Evolutionary conservation across 2,113 vertebrate genomes (phyloP).

Genomic region (Mormyrus lacerda): DNA sequence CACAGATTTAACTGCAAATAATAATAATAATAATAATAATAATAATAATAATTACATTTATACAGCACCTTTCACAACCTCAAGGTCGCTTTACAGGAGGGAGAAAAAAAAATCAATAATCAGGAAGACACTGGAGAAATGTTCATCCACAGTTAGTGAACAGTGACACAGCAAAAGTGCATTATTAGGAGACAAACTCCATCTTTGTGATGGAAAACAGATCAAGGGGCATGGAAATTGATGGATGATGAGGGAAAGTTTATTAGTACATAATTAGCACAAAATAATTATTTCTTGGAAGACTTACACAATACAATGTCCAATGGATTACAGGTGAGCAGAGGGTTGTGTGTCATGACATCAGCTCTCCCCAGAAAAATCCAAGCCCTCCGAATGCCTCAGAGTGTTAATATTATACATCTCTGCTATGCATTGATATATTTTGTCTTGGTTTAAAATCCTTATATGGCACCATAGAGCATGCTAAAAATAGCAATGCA

Average conservation of each 20-base stretch:
- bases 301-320: neutral
- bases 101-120: too few relatives aligned
- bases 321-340: neutral
- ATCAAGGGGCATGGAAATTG: neutral
- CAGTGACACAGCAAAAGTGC: neutral
- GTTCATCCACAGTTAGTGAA: neutral
- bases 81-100: too few relatives aligned
- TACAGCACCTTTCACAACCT: too few relatives aligned
- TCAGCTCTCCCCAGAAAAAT: neutral
- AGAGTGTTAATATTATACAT: neutral
- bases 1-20: neutral
- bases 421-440: neutral
- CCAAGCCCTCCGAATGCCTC: neutral
- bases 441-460: neutral
- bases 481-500: slow-evolving; percentile 1
- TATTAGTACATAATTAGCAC: neutral
- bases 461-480: slow-evolving; percentile 22
- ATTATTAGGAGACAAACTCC: neutral
- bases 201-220: neutral
- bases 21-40: too few relatives aligned
- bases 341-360: neutral
- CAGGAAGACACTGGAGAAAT: too few relatives aligned
- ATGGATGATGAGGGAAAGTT: neutral
- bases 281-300: neutral
- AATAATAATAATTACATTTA: too few relatives aligned